Conservation (phyloP, 2,113 vertebrate genomes). For the Rhabdornis inornatus region DNA sequence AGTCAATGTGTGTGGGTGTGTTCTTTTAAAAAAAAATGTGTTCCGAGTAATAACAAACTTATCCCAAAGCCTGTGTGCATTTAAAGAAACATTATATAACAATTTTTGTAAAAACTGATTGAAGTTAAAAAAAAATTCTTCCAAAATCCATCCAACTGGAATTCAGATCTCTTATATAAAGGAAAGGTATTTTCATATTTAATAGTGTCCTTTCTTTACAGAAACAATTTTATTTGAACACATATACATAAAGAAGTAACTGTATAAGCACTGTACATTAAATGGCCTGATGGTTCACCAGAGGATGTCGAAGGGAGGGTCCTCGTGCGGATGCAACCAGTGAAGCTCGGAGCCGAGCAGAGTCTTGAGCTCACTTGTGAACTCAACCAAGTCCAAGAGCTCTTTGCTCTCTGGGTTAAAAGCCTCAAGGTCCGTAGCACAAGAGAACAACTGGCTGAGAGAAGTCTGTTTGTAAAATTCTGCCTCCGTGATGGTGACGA, state of each 20-base stretch:
- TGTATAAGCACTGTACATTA: slow-evolving; percentile 75
- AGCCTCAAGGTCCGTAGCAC: slow-evolving; percentile 85
- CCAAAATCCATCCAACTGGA: slow-evolving; percentile 77
- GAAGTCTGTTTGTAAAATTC: slow-evolving; percentile 93
- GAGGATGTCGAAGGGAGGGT: slow-evolving; percentile 55
- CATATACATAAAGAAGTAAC: slow-evolving; percentile 80
- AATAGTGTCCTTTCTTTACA: slow-evolving; percentile 86
- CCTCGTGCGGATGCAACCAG: slow-evolving; percentile 78
- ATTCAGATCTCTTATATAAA: slow-evolving; percentile 81
- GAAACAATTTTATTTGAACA: slow-evolving; percentile 77
- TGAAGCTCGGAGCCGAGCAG: slow-evolving; percentile 88
- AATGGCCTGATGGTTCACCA: slow-evolving; percentile 70
- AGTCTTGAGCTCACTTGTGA: slow-evolving; percentile 86
- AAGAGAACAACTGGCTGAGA: slow-evolving; percentile 89
- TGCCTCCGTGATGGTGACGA: slow-evolving; percentile 87
- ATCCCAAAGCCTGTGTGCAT: slow-evolving; percentile 77
- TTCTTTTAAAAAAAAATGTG: slow-evolving; percentile 60
- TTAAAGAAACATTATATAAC: slow-evolving; percentile 75
- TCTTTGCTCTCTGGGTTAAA: slow-evolving; percentile 92
- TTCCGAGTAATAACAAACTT: slow-evolving; percentile 80
- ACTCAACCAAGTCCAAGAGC: slow-evolving; percentile 91
- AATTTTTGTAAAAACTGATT: slow-evolving; percentile 75
- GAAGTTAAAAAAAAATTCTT: slow-evolving; percentile 79
- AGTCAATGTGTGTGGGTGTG: slow-evolving; percentile 65
- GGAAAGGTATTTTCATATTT: slow-evolving; percentile 82